Conservation (phyloP, 2,888 invertebrate species). For the Zele albiditarsus region DNA sequence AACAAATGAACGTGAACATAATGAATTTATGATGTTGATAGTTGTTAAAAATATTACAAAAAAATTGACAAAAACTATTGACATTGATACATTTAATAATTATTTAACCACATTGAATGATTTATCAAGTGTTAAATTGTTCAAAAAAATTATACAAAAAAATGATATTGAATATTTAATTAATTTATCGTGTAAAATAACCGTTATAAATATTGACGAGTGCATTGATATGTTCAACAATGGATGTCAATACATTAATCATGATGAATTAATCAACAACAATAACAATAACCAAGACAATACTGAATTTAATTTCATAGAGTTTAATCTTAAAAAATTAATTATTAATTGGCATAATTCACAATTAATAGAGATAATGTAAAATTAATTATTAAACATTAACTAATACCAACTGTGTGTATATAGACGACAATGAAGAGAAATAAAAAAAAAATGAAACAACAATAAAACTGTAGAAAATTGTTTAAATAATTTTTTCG, state of each 20-base stretch:
- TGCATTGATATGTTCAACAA: conserved; percentile 67
- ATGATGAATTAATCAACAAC: conserved; percentile 16
- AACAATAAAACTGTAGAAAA: conserved; percentile 26
- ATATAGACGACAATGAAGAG: too few species aligned
- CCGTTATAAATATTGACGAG: conserved; percentile 60
- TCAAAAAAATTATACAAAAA: conserved; percentile 55
- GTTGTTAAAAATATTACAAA: conserved; percentile 51
- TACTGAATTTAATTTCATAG: too few species aligned
- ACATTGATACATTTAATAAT: conserved; percentile 43
- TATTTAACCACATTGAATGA: conserved; percentile 54
- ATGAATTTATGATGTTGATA: conserved; percentile 54
- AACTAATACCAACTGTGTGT: too few species aligned
- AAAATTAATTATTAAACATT: too few species aligned
- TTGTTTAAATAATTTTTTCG: background rate
- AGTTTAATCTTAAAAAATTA: conserved; percentile 47
- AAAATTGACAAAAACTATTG: conserved; percentile 51
- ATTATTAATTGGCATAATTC: conserved; percentile 46
- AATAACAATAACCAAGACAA: too few species aligned
- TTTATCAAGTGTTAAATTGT: conserved; percentile 53
- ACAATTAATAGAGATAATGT: too few species aligned
- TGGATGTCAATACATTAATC: conserved; percentile 60
- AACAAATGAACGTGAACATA: conserved; percentile 50
- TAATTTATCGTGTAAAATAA: conserved; percentile 47
- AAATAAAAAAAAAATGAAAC: conserved; percentile 32
- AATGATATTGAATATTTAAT: conserved; percentile 58